Evolutionary conservation across 2,113 vertebrate species (phyloP).

Genomic region (Alaudala cheleensis): DNA sequence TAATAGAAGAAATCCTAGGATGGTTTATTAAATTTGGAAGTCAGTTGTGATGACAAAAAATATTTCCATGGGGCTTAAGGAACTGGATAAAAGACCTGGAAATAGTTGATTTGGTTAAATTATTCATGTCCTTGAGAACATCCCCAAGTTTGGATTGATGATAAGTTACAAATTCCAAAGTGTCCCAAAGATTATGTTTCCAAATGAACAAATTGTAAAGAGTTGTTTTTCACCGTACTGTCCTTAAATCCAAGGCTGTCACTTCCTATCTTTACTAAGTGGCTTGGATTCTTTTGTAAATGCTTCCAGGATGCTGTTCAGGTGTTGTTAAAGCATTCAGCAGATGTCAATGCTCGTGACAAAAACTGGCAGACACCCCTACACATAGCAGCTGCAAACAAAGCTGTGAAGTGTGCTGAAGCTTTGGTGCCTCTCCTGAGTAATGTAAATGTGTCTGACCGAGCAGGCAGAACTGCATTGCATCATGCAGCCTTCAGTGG

Average conservation of each 20-base stretch:
- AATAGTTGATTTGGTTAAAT: not conserved
- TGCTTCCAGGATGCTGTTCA: constrained; percentile 92
- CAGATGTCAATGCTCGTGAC: constrained; percentile 96
- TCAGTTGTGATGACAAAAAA: not conserved
- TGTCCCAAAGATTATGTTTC: not conserved
- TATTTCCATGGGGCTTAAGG: not conserved
- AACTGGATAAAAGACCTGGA: not conserved
- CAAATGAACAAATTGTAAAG: not conserved
- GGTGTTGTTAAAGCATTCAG: constrained; percentile 96
- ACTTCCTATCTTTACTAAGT: not conserved
- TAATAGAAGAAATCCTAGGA: not conserved
- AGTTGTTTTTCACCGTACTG: not conserved
- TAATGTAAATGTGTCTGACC: constrained; percentile 95
- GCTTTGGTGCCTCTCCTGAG: constrained; percentile 94
- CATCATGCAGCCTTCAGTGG: constrained; percentile 98
- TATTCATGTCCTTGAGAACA: not conserved
- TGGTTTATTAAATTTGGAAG: not conserved
- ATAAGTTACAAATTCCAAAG: not conserved
- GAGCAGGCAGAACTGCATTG: constrained; percentile 93
- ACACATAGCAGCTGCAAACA: constrained; percentile 95
- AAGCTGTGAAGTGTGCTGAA: constrained; percentile 96
- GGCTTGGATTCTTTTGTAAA: not conserved
- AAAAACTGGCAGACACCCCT: constrained; percentile 99
- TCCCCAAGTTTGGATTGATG: not conserved
- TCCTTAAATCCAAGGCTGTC: not conserved